Evolutionary conservation across 2,888 invertebrate genomes (phyloP).

Genomic region (Heterodera filipjevi): DNA sequence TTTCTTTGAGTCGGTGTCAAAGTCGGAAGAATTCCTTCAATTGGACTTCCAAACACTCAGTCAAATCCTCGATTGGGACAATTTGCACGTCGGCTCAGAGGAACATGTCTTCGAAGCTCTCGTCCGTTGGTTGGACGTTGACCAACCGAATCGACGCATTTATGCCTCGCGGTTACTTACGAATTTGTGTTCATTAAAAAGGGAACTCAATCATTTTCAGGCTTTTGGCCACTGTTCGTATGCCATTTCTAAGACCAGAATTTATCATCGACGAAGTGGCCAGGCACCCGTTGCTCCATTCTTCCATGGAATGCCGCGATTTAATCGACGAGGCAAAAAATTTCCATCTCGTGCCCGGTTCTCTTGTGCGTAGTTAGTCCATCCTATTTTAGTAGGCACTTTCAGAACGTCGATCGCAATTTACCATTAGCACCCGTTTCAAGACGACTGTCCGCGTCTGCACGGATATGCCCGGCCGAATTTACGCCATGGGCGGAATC

Average conservation of each 20-base stretch:
- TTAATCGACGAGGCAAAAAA: conserved; percentile 82
- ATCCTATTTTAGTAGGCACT: background rate
- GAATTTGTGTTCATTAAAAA: background rate
- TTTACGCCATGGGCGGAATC: conserved; percentile 80
- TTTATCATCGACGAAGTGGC: conserved; percentile 73
- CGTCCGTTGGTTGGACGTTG: conserved; percentile 79
- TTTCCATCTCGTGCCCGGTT: conserved; percentile 79
- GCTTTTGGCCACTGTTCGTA: conserved; percentile 77
- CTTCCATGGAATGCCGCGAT: conserved; percentile 71
- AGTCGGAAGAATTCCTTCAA: conserved; percentile 78
- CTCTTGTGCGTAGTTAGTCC: background rate
- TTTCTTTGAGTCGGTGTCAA: conserved; percentile 78
- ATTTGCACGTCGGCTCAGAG: conserved; percentile 78
- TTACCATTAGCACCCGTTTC: conserved; percentile 76
- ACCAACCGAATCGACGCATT: conserved; percentile 70
- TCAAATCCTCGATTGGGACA: conserved; percentile 75
- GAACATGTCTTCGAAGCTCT: conserved; percentile 83
- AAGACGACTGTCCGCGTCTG: conserved; percentile 78
- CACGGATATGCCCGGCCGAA: conserved; percentile 75
- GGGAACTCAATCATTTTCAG: conserved; percentile 33
- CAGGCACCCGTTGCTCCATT: conserved; percentile 69
- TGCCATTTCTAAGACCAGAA: conserved; percentile 81
- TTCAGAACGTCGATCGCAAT: conserved; percentile 75
- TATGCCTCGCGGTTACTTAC: conserved; percentile 43
- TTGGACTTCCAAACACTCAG: conserved; percentile 39